Evolutionary conservation across 2,113 vertebrate genomes (phyloP).

Genomic region (Talpa occidentalis): DNA sequence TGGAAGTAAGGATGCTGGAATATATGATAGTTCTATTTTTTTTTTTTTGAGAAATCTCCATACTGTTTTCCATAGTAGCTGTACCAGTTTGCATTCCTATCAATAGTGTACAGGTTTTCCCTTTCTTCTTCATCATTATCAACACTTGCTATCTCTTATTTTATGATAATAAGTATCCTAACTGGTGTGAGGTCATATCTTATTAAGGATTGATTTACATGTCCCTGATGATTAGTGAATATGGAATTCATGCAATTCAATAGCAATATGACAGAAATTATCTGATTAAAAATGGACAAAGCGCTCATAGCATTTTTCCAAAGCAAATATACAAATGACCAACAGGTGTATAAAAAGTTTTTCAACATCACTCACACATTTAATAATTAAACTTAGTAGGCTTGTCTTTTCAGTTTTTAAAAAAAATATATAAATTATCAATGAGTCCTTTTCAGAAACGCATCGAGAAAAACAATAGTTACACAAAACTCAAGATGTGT

Average conservation of each 20-base stretch:
- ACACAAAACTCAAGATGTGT: neutral
- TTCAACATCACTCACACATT: neutral
- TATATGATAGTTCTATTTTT: neutral
- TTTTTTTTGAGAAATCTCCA: neutral
- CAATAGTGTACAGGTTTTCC: neutral
- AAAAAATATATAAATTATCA: neutral
- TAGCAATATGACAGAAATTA: neutral
- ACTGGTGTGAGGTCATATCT: neutral
- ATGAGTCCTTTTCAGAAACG: neutral
- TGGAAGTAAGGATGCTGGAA: neutral
- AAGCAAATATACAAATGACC: neutral
- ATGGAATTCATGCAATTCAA: neutral
- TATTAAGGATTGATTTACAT: neutral
- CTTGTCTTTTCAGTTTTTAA: neutral
- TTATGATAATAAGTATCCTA: neutral
- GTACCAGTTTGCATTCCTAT: neutral
- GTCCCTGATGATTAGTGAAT: neutral
- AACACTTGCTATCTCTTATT: neutral
- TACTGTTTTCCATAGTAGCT: neutral
- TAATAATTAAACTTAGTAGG: neutral
- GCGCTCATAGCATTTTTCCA: neutral
- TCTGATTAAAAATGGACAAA: neutral
- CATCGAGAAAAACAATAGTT: constrained; percentile 21
- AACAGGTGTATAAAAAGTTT: neutral
- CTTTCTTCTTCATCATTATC: neutral